Base-by-base conservation (phyloP, 2,888 invertebrate genomes). In the Leptogaster cylindrica region DNA sequence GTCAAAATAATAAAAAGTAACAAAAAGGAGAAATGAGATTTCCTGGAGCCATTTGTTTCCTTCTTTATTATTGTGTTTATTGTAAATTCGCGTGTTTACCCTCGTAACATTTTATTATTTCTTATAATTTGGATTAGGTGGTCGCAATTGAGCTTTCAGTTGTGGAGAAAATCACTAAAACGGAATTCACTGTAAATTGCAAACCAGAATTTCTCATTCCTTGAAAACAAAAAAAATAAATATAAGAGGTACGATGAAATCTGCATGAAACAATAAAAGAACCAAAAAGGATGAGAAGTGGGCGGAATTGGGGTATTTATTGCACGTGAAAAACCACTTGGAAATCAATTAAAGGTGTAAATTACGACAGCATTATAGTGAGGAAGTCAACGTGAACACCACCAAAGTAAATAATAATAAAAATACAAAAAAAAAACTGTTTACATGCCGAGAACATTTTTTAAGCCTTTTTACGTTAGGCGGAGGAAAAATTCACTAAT, bases 41-140 rank as follows among this genome's bases (percentile, higher is more conserved):
- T 55, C 55, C 55, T 55, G 55, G 55, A 55, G 55, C 55, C 55
- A 39, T 55, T 55, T 55, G 55, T 55, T 55, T 55, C 55, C 55
- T n/a, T 55, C 8, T 55, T 55, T 55, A 55, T 55, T 16, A 55
- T 55, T 55, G 55, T 55, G 55, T 55, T 55, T 55, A 55, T 55
- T 55, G 55, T 55, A 55, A 55, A 36, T 55, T 55, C 31, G 55
- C 55, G 55, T 55, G 55, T 36, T 55, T 36, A 14, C 41, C 18
- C 14, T 41, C 41, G 41, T 41, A 39, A 55, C 55, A 18, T 55
- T 55, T 55, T 55, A 55, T 20, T 36, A 20, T 25, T 36, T 12
- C 55, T 36, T 36, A 55, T 55, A 55, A 55, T 55, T 55, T 39
- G 36, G 36, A 33, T 55, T 55, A 55, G 55, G 55, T 55, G 55